Base-by-base conservation (phyloP, 2,888 invertebrate species). In the Asteroscopus sphinx region DNA sequence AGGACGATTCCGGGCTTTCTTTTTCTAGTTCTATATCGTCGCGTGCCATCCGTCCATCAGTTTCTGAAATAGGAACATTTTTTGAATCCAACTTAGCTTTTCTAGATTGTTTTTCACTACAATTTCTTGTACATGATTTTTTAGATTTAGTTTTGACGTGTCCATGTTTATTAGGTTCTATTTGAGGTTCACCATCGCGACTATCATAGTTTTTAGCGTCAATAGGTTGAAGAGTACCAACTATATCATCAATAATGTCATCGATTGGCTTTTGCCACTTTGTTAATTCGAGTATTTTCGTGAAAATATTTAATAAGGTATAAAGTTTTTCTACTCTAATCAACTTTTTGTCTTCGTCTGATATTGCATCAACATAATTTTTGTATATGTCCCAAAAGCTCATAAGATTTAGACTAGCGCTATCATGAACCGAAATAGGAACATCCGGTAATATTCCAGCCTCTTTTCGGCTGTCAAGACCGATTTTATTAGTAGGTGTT, bases 301-400 rank as follows among this genome's bases (percentile, higher is more conserved):
- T 45, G 39, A 59, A 64, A 36, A 59, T 28, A 40, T 39, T 54
- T 8, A 60, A 8, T 35, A 68, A 54, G 0, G 16, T 11, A 6
- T 40, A 25, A 11, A 68, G 11, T 33, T 15, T 52, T 21, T 52
- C 28, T n/a, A 51, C 12, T 16, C 32, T 26, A 35, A 2, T 21
- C 9, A 30, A 12, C 11, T 48, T 15, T 45, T 59, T 16, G 8
- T 35, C 3, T 16, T 28, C 9, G 21, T 21, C 15, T 9, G 17
- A n/a, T 51, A 8, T 30, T 16, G 0, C 26, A 28, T 39, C 30
- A 5, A 41, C 35, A 13, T 32, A 28, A 21, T 40, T 9, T 28
- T 37, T 36, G 0, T 59, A 15, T 44, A 68, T 12, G 25, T 36
- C 39, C 64, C 69, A 48, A 28, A 48, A 59, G 25, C 17, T 64